Conservation (phyloP, 92 coral and sea anemone genomes). For the Zoanthus solanderi region DNA sequence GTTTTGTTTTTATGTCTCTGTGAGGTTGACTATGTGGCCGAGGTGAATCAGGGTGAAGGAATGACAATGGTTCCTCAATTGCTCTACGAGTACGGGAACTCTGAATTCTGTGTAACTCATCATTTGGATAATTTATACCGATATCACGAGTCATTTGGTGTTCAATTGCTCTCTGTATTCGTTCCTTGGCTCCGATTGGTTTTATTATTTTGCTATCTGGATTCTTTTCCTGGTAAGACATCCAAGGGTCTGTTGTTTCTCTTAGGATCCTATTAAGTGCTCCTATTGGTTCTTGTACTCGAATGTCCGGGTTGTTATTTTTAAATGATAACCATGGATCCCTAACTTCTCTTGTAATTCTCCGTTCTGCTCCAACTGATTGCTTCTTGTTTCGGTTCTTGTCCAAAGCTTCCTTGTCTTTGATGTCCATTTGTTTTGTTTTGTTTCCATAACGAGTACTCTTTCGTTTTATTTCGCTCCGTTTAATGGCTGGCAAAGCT, state of each 20-base stretch:
- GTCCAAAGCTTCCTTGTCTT: constrained; percentile 57
- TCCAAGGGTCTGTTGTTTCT: constrained; percentile 32
- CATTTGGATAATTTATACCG: neutral
- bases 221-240: constrained; percentile 8
- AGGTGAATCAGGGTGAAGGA: constrained; percentile 59
- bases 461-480: constrained; percentile 35
- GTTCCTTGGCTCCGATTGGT: constrained; percentile 57
- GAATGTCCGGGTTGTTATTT: constrained; percentile 5
- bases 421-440: neutral
- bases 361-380: constrained; percentile 23
- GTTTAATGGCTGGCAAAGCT: constrained; percentile 59
- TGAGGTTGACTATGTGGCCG: constrained; percentile 12
- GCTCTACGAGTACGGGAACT: constrained; percentile 60
- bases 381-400: constrained; percentile 54
- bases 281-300: constrained; percentile 18
- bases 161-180: constrained; percentile 62
- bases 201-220: constrained; percentile 7
- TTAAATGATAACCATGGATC: constrained; percentile 36
- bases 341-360: constrained; percentile 26
- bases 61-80: constrained; percentile 60
- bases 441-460: neutral
- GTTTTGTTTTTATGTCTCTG: constrained; percentile 4
- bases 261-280: constrained; percentile 25
- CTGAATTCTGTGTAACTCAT: neutral
- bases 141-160: neutral